Evolutionary conservation across 2,888 invertebrate genomes (phyloP).

Genomic region (Pegoplata infirma): DNA sequence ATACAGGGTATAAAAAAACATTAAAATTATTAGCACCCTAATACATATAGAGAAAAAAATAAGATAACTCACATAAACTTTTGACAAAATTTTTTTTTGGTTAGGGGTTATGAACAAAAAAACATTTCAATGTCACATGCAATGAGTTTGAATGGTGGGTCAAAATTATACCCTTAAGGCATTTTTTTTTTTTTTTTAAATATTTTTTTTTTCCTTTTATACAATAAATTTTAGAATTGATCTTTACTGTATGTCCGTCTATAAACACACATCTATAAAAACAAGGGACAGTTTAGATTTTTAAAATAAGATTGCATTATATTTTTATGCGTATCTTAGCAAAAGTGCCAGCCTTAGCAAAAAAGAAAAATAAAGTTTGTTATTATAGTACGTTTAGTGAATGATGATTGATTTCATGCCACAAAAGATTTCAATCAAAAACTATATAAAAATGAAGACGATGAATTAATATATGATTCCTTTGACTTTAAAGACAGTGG

Average conservation of each 20-base stretch:
- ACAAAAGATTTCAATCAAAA: slow-evolving; percentile 58
- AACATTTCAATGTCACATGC: slow-evolving; percentile 46
- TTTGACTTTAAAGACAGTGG: slow-evolving; percentile 5
- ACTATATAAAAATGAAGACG: slow-evolving; percentile 16
- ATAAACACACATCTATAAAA: slow-evolving; percentile 2
- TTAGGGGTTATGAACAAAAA: background rate
- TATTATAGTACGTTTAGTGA: slow-evolving; percentile 54
- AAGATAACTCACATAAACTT: too few species aligned
- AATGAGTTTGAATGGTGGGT: slow-evolving; percentile 29
- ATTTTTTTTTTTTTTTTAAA: slow-evolving; percentile 24
- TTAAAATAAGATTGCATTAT: slow-evolving; percentile 37
- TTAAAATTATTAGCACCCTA: too few species aligned
- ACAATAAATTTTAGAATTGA: slow-evolving; percentile 21
- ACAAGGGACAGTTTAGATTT: slow-evolving; percentile 50
- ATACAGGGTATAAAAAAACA: too few species aligned
- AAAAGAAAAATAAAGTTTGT: too few species aligned
- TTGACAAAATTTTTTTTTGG: slow-evolving; percentile 8
- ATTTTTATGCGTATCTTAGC: background rate
- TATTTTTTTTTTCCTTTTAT: background rate
- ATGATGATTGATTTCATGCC: slow-evolving; percentile 63
- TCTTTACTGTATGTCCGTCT: too few species aligned
- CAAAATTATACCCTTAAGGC: slow-evolving; percentile 44
- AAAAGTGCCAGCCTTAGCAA: background rate
- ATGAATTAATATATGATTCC: slow-evolving; percentile 18
- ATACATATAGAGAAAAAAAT: too few species aligned